These are phyloP conservation scores for Trichosurus vulpecula DNA, from an alignment of 2,797 vertebrate genomes.

Conservation along the genomic window DNA sequence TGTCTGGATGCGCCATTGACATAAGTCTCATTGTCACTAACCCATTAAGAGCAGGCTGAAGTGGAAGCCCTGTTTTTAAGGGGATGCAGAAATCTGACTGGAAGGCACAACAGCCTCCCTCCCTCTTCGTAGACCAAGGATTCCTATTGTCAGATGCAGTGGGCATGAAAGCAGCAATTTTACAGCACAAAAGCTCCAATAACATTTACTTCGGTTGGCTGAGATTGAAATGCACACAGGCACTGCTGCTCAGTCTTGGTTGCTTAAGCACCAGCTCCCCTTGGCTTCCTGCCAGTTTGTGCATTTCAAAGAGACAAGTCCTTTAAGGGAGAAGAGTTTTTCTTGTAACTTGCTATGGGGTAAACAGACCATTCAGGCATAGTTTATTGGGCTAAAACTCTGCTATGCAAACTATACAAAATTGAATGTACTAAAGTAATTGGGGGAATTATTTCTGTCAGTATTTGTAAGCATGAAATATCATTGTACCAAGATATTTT, in stretches of 20 bases:
- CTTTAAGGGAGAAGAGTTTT: constrained; percentile 85
- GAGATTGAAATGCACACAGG: constrained; percentile 85
- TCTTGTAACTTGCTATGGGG: constrained; percentile 85
- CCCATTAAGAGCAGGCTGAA: constrained; percentile 77
- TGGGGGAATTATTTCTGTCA: constrained; percentile 83
- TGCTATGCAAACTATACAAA: constrained; percentile 81
- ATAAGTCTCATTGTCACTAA: constrained; percentile 80
- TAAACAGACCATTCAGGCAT: constrained; percentile 86
- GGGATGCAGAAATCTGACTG: constrained; percentile 81
- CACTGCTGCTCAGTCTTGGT: constrained; percentile 86
- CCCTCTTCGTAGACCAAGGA: constrained; percentile 81
- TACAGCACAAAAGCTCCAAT: constrained; percentile 91
- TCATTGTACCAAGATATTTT: constrained; percentile 54
- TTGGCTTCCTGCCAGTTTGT: constrained; percentile 86
- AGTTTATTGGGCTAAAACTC: constrained; percentile 85
- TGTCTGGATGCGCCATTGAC: constrained; percentile 69
- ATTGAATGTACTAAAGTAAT: constrained; percentile 81
- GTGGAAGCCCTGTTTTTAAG: constrained; percentile 74
- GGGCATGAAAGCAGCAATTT: constrained; percentile 93
- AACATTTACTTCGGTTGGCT: constrained; percentile 87
- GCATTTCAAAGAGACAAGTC: constrained; percentile 84
- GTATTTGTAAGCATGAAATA: constrained; percentile 77
- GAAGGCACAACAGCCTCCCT: constrained; percentile 79
- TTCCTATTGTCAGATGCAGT: constrained; percentile 90
- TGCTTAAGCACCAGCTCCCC: constrained; percentile 88